Base-by-base conservation (phyloP, 2,888 invertebrate species). In the Drosophila lacicola region DNA sequence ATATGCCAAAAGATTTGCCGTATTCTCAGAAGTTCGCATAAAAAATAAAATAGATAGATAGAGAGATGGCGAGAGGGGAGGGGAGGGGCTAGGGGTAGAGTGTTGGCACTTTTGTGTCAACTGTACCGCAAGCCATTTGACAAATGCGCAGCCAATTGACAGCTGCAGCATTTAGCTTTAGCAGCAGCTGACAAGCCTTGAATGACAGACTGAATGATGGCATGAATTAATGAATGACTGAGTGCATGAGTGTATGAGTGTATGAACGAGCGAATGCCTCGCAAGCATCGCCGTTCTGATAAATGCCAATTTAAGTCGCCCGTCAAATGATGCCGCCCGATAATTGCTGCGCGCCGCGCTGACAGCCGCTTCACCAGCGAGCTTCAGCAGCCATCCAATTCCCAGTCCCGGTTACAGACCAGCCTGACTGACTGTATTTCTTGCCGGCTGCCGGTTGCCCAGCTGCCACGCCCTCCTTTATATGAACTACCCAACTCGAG, bases 291-390 rank as follows among this genome's bases (percentile, higher is more conserved):
- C 80, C 88, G 79, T 73, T 83, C 76, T 88, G 88, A 88, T 89
- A 88, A 90, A 88, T 90, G 88, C 90, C 86, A 83, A 88, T 88
- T 89, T 89, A 88, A 88, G 86, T 88, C 87, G 76, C 74, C 67
- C 62, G 78, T 80, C 75, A 83, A 68, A 81, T 70, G 78, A 64
- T 53, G 54, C 54, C 57, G 42, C 33, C 64, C 57, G 54, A 74
- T 78, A 74, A 74, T 78, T 78, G 75, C 71, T 63, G 25, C 42
- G 29, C 33, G 19, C 37, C 34, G 19, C 47, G 33, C 42, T 62
- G 77, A 66, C 74, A 71, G 54, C 29, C 10, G 42, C 49, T 50
- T 41, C 69, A 55, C 49, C 58, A 6, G 36, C 36, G 0, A 37
- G 9, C 36, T 37, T 1, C 14, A 14, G 6, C 37, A 37, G 29